Conservation (phyloP, 2,888 invertebrate species). For the Toxonevra muliebris region DNA sequence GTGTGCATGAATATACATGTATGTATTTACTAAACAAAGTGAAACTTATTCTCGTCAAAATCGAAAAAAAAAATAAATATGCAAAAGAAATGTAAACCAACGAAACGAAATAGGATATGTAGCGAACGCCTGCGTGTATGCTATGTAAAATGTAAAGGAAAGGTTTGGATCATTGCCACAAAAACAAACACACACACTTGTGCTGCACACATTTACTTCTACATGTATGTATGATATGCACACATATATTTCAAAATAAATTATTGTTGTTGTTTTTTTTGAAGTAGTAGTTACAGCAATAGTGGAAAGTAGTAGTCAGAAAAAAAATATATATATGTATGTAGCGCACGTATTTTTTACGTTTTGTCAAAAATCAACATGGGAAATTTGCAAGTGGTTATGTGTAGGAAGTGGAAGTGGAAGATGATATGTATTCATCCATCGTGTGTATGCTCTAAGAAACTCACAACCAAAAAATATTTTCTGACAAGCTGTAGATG, state of each 20-base stretch:
- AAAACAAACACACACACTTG: background rate
- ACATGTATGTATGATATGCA: background rate
- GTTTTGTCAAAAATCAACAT: slow-evolving; percentile 19
- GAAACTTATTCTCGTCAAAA: background rate
- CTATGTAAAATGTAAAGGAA: no score
- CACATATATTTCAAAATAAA: background rate
- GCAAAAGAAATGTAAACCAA: background rate
- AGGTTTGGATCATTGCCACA: no score
- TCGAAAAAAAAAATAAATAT: background rate
- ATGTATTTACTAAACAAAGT: background rate
- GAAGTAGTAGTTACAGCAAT: background rate
- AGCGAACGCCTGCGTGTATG: no score
- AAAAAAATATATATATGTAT: slow-evolving; percentile 7
- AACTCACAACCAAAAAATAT: no score
- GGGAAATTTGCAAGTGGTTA: slow-evolving; percentile 14
- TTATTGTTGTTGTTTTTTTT: background rate
- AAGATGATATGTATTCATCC: no score
- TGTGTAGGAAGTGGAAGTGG: no score
- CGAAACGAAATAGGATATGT: background rate
- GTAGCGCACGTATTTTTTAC: slow-evolving; percentile 8
- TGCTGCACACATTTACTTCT: background rate
- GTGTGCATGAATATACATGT: background rate
- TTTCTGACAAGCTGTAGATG: no score
- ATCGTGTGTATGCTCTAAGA: no score
- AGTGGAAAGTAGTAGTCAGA: background rate